These are phyloP conservation scores for Drosophila subquinaria DNA, from an alignment of 2,888 invertebrate genomes.

Conservation along the genomic window DNA sequence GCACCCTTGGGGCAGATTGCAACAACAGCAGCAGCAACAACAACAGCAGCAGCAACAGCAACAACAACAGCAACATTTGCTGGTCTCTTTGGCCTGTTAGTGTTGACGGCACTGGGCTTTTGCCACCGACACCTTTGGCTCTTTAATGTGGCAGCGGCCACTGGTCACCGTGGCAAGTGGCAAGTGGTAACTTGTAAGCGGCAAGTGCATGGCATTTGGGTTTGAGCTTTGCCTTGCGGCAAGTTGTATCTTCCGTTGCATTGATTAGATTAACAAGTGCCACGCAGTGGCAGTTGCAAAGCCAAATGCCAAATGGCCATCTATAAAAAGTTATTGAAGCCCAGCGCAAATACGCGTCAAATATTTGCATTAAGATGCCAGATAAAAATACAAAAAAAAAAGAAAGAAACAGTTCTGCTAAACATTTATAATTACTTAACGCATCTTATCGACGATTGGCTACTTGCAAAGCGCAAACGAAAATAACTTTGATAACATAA, in stretches of 20 bases:
- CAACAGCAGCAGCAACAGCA: neutral
- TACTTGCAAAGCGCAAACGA: slow-evolving; percentile 70
- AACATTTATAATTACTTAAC: slow-evolving; percentile 82
- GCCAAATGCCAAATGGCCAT: slow-evolving; percentile 45
- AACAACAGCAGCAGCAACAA: slow-evolving; percentile 5
- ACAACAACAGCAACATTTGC: slow-evolving; percentile 11
- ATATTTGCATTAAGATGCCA: slow-evolving; percentile 81
- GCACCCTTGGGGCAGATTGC: slow-evolving; percentile 45
- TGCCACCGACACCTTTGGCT: slow-evolving; percentile 73
- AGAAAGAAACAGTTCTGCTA: slow-evolving; percentile 24
- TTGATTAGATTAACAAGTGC: slow-evolving; percentile 73
- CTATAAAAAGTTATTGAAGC: slow-evolving; percentile 52
- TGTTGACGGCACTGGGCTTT: slow-evolving; percentile 54
- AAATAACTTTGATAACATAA: slow-evolving; percentile 73
- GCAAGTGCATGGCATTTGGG: slow-evolving; percentile 61
- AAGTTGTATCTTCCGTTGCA: slow-evolving; percentile 50
- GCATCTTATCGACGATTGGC: slow-evolving; percentile 68
- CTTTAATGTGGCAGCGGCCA: slow-evolving; percentile 58
- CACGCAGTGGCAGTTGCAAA: slow-evolving; percentile 19
- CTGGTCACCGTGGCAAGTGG: slow-evolving; percentile 33
- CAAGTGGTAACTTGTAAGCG: slow-evolving; percentile 31
- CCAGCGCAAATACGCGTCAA: slow-evolving; percentile 72
- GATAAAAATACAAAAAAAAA: slow-evolving; percentile 48
- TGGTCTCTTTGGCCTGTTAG: slow-evolving; percentile 23
- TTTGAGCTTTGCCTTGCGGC: slow-evolving; percentile 40